These are phyloP conservation scores for Zonitis immaculata DNA, from an alignment of 2,888 invertebrate genomes.

Conservation along the genomic window DNA sequence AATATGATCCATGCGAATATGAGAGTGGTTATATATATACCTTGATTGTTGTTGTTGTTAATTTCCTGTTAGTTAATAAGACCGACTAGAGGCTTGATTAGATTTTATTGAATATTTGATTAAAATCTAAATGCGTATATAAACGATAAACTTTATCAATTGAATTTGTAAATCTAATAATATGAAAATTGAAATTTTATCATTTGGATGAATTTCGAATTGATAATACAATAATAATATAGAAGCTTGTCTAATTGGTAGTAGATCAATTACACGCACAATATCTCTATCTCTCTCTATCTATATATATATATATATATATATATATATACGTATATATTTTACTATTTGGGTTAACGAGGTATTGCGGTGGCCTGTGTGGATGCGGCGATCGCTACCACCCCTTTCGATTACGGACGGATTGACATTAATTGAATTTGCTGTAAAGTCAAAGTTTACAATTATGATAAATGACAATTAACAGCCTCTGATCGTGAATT, in stretches of 20 bases:
- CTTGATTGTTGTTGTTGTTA: constrained; percentile 48
- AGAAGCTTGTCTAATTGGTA: constrained; percentile 31
- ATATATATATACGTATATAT: no score
- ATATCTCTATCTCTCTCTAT: constrained; percentile 25
- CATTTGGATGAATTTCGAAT: no score
- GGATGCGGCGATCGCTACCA: neutral
- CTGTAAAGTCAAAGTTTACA: constrained; percentile 46
- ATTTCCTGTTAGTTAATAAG: constrained; percentile 37
- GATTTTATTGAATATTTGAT: constrained; percentile 29
- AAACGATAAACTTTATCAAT: no score
- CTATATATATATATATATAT: no score
- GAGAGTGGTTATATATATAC: constrained; percentile 43
- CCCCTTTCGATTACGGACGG: constrained; percentile 33
- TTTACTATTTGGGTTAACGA: no score
- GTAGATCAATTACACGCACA: constrained; percentile 33
- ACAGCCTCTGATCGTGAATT: constrained; percentile 45
- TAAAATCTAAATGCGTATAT: neutral
- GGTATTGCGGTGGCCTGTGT: no score
- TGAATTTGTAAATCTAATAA: no score
- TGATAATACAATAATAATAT: neutral
- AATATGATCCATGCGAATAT: constrained; percentile 46
- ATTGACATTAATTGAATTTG: constrained; percentile 48
- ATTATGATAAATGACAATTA: constrained; percentile 48
- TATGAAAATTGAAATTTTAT: no score
- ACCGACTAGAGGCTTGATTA: constrained; percentile 25